Evolutionary conservation across 2,113 vertebrate species (phyloP), one percentile per base, ranked within the genome.

Genomic region (Epinephelus lanceolatus): DNA sequence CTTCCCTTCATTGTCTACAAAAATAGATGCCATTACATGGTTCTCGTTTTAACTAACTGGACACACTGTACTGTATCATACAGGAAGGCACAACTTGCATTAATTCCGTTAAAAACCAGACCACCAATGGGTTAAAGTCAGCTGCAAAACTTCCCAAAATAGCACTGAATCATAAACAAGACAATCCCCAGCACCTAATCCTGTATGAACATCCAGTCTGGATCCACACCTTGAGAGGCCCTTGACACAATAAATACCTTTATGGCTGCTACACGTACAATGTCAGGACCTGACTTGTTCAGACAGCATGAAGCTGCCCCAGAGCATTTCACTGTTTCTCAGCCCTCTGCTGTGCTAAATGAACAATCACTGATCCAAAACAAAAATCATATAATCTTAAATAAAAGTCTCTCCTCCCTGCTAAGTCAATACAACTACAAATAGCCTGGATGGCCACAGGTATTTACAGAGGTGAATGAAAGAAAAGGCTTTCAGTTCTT

Each of bases 281-380:
- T 21, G 82, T 94, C 93, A 93, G 91, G 94, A 94, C 83, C 88
- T 42, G 85, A 95, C 94, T 92, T 93, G 94, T 93, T 91, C 77
- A 87, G 76, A 72, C 85, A 57, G 62, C 13, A 61, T 37, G 12
- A 56, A 84, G 49, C 63, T 66, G 51, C 77, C 45, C 45, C 33
- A 23, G 15, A 74, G 30, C 21, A 67, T 52, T 76, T 86, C 40
- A 67, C 61, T 40, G 42, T 55, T 66, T 53, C 63, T 77, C 27
- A 74, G 14, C 57, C 14, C 23, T 59, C 66, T 66, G 60, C 59
- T 65, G 13, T 9, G 1, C 33, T 17, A 45, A 69, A 27, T 30
- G n/a, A 68, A 77, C 33, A 66, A 83, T 33, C 71, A 37, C 76
- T 71, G 10, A 60, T 65, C 59, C 45, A 71, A 67, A 85, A 77